phyloP scores from a whole-genome alignment of 2,113 vertebrate species.

The Oceanodroma tethys region DNA sequence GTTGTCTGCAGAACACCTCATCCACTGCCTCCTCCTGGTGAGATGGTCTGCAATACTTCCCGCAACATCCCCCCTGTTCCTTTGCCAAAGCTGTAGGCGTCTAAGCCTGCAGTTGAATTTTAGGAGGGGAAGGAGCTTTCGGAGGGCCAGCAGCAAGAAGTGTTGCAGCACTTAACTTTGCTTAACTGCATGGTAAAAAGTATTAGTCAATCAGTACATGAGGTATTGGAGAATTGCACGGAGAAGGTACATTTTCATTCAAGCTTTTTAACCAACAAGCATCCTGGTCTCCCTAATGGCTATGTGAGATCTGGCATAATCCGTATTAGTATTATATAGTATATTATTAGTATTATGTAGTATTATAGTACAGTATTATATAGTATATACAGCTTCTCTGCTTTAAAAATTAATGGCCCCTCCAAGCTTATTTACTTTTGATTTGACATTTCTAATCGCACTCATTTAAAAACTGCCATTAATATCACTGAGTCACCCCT shows the following conservation, averaged over 20 bases:
- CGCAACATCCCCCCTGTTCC: fast-evolving
- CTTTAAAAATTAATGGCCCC: background rate
- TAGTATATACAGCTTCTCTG: background rate
- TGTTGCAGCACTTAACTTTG: background rate
- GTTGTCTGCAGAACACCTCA: background rate
- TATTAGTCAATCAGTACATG: background rate
- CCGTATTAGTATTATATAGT: background rate
- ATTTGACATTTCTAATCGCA: background rate
- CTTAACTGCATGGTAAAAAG: background rate
- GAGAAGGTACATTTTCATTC: background rate
- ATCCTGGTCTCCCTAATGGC: background rate
- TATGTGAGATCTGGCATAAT: background rate
- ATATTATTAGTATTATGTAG: background rate
- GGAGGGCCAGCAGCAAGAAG: background rate
- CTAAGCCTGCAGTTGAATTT: background rate
- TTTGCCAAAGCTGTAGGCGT: background rate
- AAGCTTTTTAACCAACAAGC: background rate
- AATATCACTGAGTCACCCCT: background rate
- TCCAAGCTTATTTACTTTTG: background rate
- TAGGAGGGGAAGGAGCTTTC: background rate
- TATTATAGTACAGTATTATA: background rate
- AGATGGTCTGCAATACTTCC: background rate
- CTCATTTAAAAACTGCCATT: background rate
- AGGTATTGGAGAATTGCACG: background rate
- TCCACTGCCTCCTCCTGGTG: background rate